Base-by-base conservation (phyloP, 2,888 invertebrate genomes). In the Blastobasis lacticolella region DNA sequence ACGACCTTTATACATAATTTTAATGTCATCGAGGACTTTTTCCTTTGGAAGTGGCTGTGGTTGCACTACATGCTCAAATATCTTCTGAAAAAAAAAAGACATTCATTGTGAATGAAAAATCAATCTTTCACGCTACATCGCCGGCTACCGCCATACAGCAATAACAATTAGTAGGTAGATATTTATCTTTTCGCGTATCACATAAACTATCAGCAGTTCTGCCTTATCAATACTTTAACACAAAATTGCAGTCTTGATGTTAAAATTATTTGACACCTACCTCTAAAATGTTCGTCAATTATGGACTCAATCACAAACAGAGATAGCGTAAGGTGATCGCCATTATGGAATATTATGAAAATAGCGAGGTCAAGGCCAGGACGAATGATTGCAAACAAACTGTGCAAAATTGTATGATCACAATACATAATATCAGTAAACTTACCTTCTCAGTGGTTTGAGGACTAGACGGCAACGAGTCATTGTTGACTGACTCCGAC, bases 261-360 rank as follows among this genome's bases (percentile, higher is more conserved):
- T 23, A 23, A 23, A 23, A 23, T 23, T 23, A 23, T 23, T 23
- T 23, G 23, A 23, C 23, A 23, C 23, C 23, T 3, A 23, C 23
- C 23, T 23, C 23, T 1, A 23, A 23, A 23, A 23, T 23, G 23
- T 23, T 1, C 23, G 23, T 23, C 23, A 23, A 23, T 23, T 2
- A 7, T 8, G 45, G 8, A 36, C 10, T 7, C 45, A 36, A 36
- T 23, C 73, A 79, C 71, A 79, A 10, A 78, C 71, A 79, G 67
- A 78, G 81, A 82, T 81, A 84, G 75, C 82, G 75, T 81, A 81
- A 72, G 77, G 75, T 75, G 76, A 78, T 81, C 86, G 87, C 87
- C 86, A 86, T 88, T 86, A 87, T 79, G 80, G 87, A 86, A 83
- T 87, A 87, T 87, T 87, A 88, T 87, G 87, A 87, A 88, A 86